Conservation (phyloP, 2,888 invertebrate species). For the Oxytorus armatus region DNA sequence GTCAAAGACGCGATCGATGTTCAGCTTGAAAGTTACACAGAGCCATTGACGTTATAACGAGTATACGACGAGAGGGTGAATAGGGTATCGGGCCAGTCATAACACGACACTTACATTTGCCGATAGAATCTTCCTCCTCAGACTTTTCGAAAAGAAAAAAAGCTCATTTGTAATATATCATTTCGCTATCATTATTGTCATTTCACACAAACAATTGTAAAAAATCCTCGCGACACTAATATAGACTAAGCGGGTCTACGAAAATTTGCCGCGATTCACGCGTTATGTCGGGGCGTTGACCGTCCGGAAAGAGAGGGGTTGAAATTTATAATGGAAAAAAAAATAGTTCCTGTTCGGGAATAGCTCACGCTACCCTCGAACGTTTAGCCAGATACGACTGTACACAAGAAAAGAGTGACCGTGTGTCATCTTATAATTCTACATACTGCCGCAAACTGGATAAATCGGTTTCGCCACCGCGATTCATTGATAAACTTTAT, state of each 20-base stretch:
- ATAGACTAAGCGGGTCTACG: not conserved
- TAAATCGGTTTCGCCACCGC: too few species aligned
- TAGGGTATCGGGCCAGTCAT: slow-evolving; percentile 75
- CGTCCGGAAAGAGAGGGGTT: too few species aligned
- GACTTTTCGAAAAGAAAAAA: slow-evolving; percentile 28
- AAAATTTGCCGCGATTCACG: too few species aligned
- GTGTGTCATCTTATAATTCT: too few species aligned
- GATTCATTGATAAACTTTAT: too few species aligned
- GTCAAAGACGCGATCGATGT: not conserved
- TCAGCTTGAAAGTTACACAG: not conserved
- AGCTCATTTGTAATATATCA: slow-evolving; percentile 23
- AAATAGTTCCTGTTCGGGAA: too few species aligned
- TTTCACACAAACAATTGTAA: slow-evolving; percentile 1
- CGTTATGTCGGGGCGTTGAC: too few species aligned
- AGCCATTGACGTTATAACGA: slow-evolving; percentile 34
- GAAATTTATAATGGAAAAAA: too few species aligned
- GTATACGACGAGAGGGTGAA: slow-evolving; percentile 68
- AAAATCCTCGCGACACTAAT: slow-evolving; percentile 24
- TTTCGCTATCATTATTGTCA: slow-evolving; percentile 21
- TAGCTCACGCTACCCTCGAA: too few species aligned
- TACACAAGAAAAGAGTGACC: too few species aligned
- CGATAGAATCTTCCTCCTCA: slow-evolving; percentile 61
- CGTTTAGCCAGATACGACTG: too few species aligned
- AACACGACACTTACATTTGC: slow-evolving; percentile 65
- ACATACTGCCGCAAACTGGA: too few species aligned